These are phyloP conservation scores for Prunella strophiata DNA, from an alignment of 2,797 vertebrate genomes.

Conservation along the genomic window DNA sequence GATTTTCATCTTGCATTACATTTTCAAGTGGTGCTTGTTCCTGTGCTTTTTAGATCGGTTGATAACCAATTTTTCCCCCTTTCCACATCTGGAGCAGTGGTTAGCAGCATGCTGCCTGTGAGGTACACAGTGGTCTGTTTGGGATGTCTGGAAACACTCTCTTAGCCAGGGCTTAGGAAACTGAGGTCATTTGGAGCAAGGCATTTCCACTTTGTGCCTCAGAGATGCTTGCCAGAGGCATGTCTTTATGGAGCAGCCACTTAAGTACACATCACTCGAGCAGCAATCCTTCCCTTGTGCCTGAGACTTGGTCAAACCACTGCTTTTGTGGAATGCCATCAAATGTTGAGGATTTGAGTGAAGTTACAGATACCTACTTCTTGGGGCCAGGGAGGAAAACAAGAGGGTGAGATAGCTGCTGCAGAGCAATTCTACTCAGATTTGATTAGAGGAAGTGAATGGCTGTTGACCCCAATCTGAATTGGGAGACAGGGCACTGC, in stretches of 20 bases:
- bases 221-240: not conserved
- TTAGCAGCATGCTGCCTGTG: not conserved
- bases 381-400: not conserved
- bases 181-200: not conserved
- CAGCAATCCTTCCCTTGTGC: not conserved
- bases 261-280: not conserved
- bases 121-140: not conserved
- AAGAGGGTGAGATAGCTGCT: not conserved
- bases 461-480: not conserved
- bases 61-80: not conserved
- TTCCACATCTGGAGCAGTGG: not conserved
- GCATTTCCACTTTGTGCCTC: not conserved
- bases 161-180: not conserved
- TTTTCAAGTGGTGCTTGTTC: not conserved
- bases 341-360: not conserved
- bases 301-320: not conserved
- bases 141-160: not conserved
- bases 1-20: not conserved
- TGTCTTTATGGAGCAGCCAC: not conserved
- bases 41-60: rapidly evolving
- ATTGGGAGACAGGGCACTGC: not conserved
- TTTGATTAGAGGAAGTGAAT: not conserved
- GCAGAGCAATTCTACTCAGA: not conserved
- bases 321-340: not conserved
- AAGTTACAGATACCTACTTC: not conserved